A percentile compares a stretch with the other conserved stretches of the same genome.
These are phyloP conservation scores for Trichopria drosophilae DNA, from an alignment of 2,888 invertebrate genomes.

Conservation along the genomic window DNA sequence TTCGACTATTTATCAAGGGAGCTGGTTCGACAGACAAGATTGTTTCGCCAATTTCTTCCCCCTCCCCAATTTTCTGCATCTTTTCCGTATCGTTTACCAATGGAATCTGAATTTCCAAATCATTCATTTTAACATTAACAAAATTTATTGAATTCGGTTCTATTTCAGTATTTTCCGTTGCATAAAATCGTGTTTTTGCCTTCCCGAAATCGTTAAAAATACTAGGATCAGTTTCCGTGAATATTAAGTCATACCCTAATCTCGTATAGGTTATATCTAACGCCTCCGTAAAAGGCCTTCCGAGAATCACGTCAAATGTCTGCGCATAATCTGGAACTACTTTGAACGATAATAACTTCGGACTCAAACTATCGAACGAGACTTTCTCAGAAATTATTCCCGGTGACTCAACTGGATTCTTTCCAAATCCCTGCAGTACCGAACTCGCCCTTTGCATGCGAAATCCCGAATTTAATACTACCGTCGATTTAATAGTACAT, in stretches of 20 bases:
- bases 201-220: neutral
- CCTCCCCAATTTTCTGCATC: neutral
- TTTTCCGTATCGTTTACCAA: neutral
- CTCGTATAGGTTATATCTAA: conserved; percentile 6
- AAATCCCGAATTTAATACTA: conserved; percentile 10
- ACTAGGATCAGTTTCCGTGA: conserved; percentile 5
- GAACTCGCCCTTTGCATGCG: neutral
- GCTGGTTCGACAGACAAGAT: conserved; percentile 4
- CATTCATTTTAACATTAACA: conserved; percentile 9
- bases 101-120: neutral
- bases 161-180: neutral
- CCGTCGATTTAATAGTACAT: conserved; percentile 21
- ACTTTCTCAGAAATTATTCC: conserved; percentile 15
- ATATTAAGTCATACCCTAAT: conserved; percentile 9
- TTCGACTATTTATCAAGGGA: neutral
- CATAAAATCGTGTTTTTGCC: neutral
- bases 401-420: conserved; percentile 15
- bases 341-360: conserved; percentile 11
- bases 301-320: conserved; percentile 18
- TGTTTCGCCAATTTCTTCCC: conserved; percentile 4
- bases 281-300: conserved; percentile 24
- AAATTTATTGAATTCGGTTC: conserved; percentile 10
- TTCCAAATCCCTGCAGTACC: conserved; percentile 21
- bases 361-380: conserved; percentile 14
- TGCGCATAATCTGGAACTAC: conserved; percentile 26